Percentiles rank a stretch among this genome's conserved stretches.
Evolutionary conservation across 1,140 invertebrate genomes (phyloP).

Genomic region (Drosophila lacertosa): DNA sequence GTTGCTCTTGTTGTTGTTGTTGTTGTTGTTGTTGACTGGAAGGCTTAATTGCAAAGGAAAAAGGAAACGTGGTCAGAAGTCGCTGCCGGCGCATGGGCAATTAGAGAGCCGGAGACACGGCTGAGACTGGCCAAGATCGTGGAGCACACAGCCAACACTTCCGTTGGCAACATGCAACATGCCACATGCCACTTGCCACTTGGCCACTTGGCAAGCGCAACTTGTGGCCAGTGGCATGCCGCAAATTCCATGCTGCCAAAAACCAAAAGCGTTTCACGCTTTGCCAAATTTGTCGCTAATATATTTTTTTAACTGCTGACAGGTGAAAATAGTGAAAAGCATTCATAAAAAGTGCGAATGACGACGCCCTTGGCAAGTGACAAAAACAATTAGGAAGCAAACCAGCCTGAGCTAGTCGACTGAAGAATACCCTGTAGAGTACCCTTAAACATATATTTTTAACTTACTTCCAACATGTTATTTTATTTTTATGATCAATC

Average conservation of each 20-base stretch:
- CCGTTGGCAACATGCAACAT: conserved; percentile 7
- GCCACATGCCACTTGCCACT: not conserved
- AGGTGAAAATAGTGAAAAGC: conserved; percentile 74
- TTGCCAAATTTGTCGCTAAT: conserved; percentile 26
- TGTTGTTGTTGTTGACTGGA: conserved; percentile 17
- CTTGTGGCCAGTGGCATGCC: conserved; percentile 29
- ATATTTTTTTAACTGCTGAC: conserved; percentile 21
- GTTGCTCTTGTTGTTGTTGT: not conserved
- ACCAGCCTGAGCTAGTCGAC: not conserved
- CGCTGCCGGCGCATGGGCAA: conserved; percentile 31
- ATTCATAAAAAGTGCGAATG: conserved; percentile 32
- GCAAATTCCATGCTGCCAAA: conserved; percentile 51
- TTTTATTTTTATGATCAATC: too few relatives aligned
- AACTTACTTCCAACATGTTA: too few relatives aligned
- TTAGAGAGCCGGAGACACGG: conserved; percentile 13
- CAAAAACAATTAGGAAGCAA: conserved; percentile 10
- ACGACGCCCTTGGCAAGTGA: conserved; percentile 11
- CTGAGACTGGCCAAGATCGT: not conserved
- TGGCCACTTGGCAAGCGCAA: not conserved
- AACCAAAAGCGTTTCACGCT: conserved; percentile 30
- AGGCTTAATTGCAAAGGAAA: conserved; percentile 48
- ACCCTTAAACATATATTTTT: too few relatives aligned
- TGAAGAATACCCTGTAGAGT: not conserved
- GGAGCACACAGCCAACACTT: conserved; percentile 8
- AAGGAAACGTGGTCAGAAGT: conserved; percentile 42